A percentile compares a stretch with the other conserved stretches of the same genome.
phyloP scores from a whole-genome alignment of 2,797 vertebrate genomes.

The Gymnopithys bicolor region DNA sequence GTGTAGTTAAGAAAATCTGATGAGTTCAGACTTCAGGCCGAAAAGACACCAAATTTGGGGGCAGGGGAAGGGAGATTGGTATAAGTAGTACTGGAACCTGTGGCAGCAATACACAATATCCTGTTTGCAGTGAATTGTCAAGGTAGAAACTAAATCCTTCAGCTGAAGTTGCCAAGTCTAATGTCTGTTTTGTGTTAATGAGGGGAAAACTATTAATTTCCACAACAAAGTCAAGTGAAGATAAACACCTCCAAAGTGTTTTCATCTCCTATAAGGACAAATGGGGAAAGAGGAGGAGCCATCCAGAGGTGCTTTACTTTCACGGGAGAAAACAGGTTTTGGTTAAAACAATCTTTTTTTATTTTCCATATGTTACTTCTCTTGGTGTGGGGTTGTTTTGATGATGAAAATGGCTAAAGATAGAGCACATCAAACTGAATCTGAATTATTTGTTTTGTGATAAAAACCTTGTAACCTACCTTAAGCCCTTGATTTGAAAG shows the following conservation, averaged over 20 bases:
- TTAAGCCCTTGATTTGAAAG: background rate
- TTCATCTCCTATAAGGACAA: background rate
- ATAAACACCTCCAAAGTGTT: background rate
- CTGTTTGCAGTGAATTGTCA: background rate
- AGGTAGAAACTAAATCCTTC: background rate
- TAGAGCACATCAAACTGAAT: background rate
- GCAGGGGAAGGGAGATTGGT: background rate
- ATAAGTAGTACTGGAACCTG: background rate
- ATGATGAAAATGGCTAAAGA: background rate
- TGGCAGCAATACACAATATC: background rate
- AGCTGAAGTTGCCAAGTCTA: background rate
- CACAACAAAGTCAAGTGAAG: background rate
- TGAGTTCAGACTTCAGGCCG: background rate
- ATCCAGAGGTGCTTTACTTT: background rate
- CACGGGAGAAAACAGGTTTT: background rate
- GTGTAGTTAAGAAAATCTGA: background rate
- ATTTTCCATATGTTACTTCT: background rate
- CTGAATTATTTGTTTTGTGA: background rate
- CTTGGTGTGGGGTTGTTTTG: background rate
- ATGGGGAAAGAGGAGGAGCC: background rate
- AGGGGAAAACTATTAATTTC: background rate
- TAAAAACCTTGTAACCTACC: background rate
- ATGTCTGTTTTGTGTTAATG: background rate
- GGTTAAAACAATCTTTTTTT: background rate
- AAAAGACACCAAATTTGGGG: background rate